Conservation (phyloP, 1,140 invertebrate genomes). For the Drosophila pseudoananassae region DNA sequence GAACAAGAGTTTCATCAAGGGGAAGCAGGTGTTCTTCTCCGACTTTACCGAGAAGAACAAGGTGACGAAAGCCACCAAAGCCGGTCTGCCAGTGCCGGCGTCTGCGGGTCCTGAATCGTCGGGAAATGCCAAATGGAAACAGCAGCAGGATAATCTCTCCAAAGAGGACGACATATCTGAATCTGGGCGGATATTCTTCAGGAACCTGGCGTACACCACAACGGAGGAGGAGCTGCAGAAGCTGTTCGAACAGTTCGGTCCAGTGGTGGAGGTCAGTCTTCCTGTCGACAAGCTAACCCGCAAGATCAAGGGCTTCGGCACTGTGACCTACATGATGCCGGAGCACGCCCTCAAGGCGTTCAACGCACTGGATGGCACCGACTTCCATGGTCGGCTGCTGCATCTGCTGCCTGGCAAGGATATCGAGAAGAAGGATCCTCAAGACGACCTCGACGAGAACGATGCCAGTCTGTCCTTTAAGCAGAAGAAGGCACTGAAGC, state of each 20-base stretch:
- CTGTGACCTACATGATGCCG: slow-evolving; percentile 96
- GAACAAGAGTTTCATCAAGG: slow-evolving; percentile 93
- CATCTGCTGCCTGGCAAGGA: slow-evolving; percentile 96
- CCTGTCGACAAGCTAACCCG: slow-evolving; percentile 94
- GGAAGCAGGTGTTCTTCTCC: slow-evolving; percentile 87
- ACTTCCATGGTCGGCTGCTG: slow-evolving; percentile 95
- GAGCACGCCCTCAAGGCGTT: slow-evolving; percentile 97
- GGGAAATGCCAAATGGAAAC: slow-evolving; percentile 87
- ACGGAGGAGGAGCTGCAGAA: slow-evolving; percentile 94
- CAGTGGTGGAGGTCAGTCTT: slow-evolving; percentile 94
- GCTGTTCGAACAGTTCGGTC: slow-evolving; percentile 95
- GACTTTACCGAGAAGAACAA: slow-evolving; percentile 87
- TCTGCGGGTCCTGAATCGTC: slow-evolving; percentile 13
- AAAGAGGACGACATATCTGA: slow-evolving; percentile 93
- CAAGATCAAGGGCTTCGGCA: slow-evolving; percentile 96
- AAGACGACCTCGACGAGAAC: slow-evolving; percentile 85
- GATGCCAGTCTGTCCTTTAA: slow-evolving; percentile 90
- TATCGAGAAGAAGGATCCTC: slow-evolving; percentile 83
- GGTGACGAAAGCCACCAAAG: slow-evolving; percentile 79
- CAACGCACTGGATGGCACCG: slow-evolving; percentile 93
- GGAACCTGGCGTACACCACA: slow-evolving; percentile 95
- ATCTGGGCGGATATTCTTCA: slow-evolving; percentile 96
- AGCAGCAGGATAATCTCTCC: slow-evolving; percentile 88
- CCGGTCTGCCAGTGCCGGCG: slow-evolving; percentile 45
- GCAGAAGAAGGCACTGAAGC: slow-evolving; percentile 92